A percentile compares a stretch with the other conserved stretches of the same genome.
phyloP scores from a whole-genome alignment of 2,888 invertebrate species.

The Mimas tiliae region DNA sequence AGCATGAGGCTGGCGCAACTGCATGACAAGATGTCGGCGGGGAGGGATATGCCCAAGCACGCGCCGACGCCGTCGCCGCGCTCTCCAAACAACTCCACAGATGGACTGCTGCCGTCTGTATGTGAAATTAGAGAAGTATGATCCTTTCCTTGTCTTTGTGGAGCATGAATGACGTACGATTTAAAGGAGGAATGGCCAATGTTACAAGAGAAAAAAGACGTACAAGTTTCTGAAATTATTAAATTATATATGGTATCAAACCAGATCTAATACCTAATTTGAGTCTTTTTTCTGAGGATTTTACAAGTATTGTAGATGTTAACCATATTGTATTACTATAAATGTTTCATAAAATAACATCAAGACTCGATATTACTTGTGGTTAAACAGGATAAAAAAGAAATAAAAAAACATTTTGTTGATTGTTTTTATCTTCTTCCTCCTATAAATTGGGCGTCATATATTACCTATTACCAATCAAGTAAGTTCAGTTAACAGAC shows the following conservation, averaged over 20 bases:
- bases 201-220: neutral
- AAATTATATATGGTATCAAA: neutral
- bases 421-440: neutral
- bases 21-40: conserved; percentile 86
- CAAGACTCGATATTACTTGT: too few relatives aligned
- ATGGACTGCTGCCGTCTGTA: conserved; percentile 92
- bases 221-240: neutral
- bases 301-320: too few relatives aligned
- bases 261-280: neutral
- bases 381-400: too few relatives aligned
- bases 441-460: conserved; percentile 7
- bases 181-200: conserved; percentile 27
- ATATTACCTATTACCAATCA: conserved; percentile 17
- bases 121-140: conserved; percentile 91
- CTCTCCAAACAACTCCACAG: conserved; percentile 91
- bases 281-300: neutral
- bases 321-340: too few relatives aligned
- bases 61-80: conserved; percentile 90
- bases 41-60: conserved; percentile 74
- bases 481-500: conserved; percentile 10
- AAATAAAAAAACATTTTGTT: too few relatives aligned
- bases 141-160: conserved; percentile 54
- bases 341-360: too few relatives aligned
- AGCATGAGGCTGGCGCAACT: conserved; percentile 90
- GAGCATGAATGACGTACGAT: conserved; percentile 35